Base-by-base conservation (phyloP, 2,888 invertebrate genomes). In the Pseudococcus longispinus region DNA sequence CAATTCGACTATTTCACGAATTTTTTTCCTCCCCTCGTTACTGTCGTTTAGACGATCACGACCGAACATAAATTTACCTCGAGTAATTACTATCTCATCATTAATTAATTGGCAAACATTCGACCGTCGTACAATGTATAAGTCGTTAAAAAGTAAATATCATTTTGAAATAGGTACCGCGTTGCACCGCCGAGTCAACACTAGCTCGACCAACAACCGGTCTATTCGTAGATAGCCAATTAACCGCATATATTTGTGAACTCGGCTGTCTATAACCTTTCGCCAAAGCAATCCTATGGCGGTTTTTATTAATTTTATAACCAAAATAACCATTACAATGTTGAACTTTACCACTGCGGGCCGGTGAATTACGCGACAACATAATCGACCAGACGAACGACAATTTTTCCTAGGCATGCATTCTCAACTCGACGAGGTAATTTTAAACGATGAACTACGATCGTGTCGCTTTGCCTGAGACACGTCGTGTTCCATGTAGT, bases 41-140 rank as follows among this genome's bases (percentile, higher is more conserved):
- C n/a, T n/a, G 18, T n/a, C 20, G 0, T 18, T 70, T 70, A 70
- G 29, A 70, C 29, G 29, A 18, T 70, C 70, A 70, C 70, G 70
- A 70, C 70, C 70, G 20, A 11, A 11, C 60, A 60, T 60, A 60
- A 60, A 60, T 60, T 60, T 9, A 60, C 60, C 23, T 60, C 60
- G 23, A 70, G 70, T 70, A 70, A 70, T 70, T 70, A 70, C 70
- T 29, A 70, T 70, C 29, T 70, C 29, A 18, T 70, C 15, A 29
- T 29, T 70, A 70, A 70, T 70, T 70, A 70, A 70, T 70, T 70
- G 70, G 70, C 70, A 29, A 70, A 70, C 29, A 60, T 60, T 60
- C 60, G 70, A 29, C 29, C 70, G 29, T 70, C 70, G 60, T 60
- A 70, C 70, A 70, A 70, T 70, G 70, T 70, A 70, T 29, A 3